Evolutionary conservation across 2,113 vertebrate genomes (phyloP).

Genomic region (Panthera tigris): DNA sequence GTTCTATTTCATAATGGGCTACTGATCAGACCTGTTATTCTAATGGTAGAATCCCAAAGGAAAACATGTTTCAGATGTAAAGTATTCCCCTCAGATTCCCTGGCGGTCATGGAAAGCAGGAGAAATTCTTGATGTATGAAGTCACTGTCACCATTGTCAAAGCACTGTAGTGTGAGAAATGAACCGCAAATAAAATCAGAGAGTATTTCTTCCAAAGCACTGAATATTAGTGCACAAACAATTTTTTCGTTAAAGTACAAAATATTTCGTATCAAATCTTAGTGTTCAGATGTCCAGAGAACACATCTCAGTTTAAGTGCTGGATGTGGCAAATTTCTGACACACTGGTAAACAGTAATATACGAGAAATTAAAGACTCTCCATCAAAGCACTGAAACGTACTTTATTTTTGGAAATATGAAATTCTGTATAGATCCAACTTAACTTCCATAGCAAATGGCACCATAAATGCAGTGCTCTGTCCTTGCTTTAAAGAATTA

Average conservation of each 20-base stretch:
- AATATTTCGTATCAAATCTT: conserved; percentile 46
- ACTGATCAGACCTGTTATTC: conserved; percentile 86
- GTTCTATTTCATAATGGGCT: conserved; percentile 82
- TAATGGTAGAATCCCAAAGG: conserved; percentile 87
- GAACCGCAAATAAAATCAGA: conserved; percentile 87
- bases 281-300: conserved; percentile 20
- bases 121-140: conserved; percentile 88
- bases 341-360: conserved; percentile 39
- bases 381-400: conserved; percentile 67
- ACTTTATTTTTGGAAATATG: conserved; percentile 66
- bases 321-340: neutral
- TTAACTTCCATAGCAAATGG: conserved; percentile 79
- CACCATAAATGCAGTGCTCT: conserved; percentile 80
- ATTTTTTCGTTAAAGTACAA: conserved; percentile 2
- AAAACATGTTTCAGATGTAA: conserved; percentile 83
- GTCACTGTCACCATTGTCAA: conserved; percentile 88
- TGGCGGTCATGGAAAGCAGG: conserved; percentile 82
- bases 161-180: conserved; percentile 84
- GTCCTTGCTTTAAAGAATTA: conserved; percentile 83
- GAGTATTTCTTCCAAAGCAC: conserved; percentile 79
- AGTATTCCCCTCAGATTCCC: conserved; percentile 86
- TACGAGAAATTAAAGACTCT: conserved; percentile 32
- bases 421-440: conserved; percentile 77
- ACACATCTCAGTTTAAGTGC: conserved; percentile 22
- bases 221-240: conserved; percentile 73